Base-by-base conservation (phyloP, 2,888 invertebrate genomes). In the Tiliacea citrago region DNA sequence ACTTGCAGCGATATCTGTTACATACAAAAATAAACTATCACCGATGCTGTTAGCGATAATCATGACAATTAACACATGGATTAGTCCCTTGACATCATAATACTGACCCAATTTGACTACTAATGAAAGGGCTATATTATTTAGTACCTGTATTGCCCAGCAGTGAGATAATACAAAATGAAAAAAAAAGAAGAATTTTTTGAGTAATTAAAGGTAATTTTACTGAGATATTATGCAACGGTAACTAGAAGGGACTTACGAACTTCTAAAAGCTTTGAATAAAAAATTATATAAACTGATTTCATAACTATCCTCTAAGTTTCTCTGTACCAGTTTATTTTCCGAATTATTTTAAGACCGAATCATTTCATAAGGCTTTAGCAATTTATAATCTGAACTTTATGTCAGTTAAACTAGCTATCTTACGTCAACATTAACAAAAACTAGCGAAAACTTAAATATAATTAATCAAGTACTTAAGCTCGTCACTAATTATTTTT, bases 81-180 rank as follows among this genome's bases (percentile, higher is more conserved):
- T 80, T 45, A 63, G 47, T 49, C 66, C 47, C 82, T 29, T 68
- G 78, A 29, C 78, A 39, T 75, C 7, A 61, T 51, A 82, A 35
- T 63, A 70, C 66, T 47, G 58, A 49, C 58, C 45, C 29, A 68
- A 65, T 65, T 53, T 53, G 55, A 45, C n/a, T n/a, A 29, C 29
- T n/a, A n/a, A n/a, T n/a, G n/a, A n/a, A n/a, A n/a, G n/a, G n/a
- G n/a, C n/a, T n/a, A n/a, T 29, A 29, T 29, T 29, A 3, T 29
- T 29, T 29, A 29, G 29, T 29, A 29, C 1, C 29, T 29, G 29
- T 29, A 29, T 29, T 29, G 3, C 29, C 29, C 29, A 29, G 29
- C 29, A 29, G 29, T 29, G 29, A 29, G 29, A n/a, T n/a, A n/a
- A n/a, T n/a, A n/a, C n/a, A n/a, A n/a, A n/a, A n/a, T n/a, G n/a